These are phyloP conservation scores for Tauraco erythrolophus DNA, from an alignment of 2,113 vertebrate genomes.

Conservation along the genomic window DNA sequence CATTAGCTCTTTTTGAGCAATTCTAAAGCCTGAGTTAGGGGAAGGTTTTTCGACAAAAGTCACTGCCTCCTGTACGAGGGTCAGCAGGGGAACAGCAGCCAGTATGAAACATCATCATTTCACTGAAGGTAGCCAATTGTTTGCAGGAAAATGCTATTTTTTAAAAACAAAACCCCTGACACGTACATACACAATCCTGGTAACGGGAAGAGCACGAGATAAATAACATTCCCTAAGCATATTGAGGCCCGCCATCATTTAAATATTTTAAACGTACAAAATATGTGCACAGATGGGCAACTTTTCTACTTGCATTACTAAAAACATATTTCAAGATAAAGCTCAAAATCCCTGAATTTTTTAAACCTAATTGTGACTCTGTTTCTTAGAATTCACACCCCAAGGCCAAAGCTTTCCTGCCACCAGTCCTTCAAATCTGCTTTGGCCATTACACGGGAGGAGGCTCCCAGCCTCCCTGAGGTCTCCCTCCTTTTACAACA, in stretches of 20 bases:
- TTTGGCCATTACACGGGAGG: slow-evolving; percentile 81
- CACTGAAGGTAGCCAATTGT: neutral
- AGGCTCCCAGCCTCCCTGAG: slow-evolving; percentile 80
- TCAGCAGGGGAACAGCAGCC: neutral
- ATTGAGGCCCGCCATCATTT: slow-evolving; percentile 71
- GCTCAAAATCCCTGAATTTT: slow-evolving; percentile 85
- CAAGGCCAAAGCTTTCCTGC: slow-evolving; percentile 84
- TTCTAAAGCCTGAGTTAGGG: neutral
- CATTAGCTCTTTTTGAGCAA: neutral
- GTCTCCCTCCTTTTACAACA: slow-evolving; percentile 76
- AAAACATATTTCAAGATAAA: slow-evolving; percentile 78
- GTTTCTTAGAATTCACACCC: slow-evolving; percentile 81
- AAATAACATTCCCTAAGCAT: slow-evolving; percentile 73
- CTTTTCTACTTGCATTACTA: slow-evolving; percentile 75
- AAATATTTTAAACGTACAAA: slow-evolving; percentile 80
- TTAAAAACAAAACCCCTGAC: neutral
- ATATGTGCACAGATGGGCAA: slow-evolving; percentile 81
- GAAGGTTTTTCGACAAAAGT: neutral
- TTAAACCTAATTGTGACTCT: slow-evolving; percentile 83
- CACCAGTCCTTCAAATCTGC: slow-evolving; percentile 82
- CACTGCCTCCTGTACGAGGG: neutral
- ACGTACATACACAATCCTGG: neutral
- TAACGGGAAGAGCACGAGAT: slow-evolving; percentile 32
- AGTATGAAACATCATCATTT: slow-evolving; percentile 12
- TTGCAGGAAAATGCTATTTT: slow-evolving; percentile 5